Conservation (phyloP, 2,888 invertebrate genomes). For the Erebia aethiops region DNA sequence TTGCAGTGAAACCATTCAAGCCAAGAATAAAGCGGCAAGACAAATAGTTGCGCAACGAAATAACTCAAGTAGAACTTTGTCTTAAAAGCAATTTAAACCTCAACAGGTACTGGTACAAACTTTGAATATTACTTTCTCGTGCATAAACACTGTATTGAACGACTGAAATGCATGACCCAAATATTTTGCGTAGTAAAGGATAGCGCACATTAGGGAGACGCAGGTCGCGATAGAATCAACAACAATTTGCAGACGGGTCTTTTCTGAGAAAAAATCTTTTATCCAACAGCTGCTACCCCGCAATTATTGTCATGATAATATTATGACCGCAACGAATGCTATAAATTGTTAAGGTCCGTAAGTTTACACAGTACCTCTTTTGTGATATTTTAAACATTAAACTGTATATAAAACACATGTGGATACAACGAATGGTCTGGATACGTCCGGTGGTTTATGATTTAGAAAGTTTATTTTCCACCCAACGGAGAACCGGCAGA, state of each 20-base stretch:
- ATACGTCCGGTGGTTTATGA: too few relatives aligned
- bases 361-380: neutral
- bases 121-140: conserved; percentile 22
- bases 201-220: conserved; percentile 9
- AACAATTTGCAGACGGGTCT: conserved; percentile 3
- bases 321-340: neutral
- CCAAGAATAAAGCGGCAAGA: neutral
- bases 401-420: too few relatives aligned
- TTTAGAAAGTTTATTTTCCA: too few relatives aligned
- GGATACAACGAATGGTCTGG: too few relatives aligned
- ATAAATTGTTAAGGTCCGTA: neutral
- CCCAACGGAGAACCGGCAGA: too few relatives aligned
- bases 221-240: conserved; percentile 8
- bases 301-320: conserved; percentile 8
- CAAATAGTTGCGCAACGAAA: neutral
- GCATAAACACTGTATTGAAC: conserved; percentile 29
- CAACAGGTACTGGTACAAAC: conserved; percentile 25
- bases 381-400: neutral
- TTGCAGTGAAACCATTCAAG: too few relatives aligned
- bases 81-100: conserved; percentile 23
- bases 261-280: conserved; percentile 1
- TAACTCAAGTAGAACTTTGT: neutral
- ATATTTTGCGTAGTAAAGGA: conserved; percentile 18
- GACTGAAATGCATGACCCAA: conserved; percentile 21
- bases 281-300: neutral